phyloP scores from a whole-genome alignment of 2,888 invertebrate species.

The Automeris io region DNA sequence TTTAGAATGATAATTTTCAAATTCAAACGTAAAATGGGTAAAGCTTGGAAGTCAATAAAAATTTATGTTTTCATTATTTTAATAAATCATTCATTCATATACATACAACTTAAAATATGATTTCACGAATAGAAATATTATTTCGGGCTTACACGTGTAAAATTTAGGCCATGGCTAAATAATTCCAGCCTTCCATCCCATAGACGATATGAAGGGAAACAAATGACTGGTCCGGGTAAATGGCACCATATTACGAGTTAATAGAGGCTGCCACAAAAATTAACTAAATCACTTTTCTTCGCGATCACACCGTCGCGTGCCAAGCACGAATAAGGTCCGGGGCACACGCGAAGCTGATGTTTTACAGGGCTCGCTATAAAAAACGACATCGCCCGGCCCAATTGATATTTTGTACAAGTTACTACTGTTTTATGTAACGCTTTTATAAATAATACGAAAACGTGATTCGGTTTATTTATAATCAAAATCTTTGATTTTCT shows the following conservation, averaged over 20 bases:
- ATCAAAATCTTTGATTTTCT: not conserved
- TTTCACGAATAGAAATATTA: no score
- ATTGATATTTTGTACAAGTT: slow-evolving; percentile 67
- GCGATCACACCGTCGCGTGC: slow-evolving; percentile 57
- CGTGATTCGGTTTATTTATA: not conserved
- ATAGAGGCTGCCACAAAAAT: slow-evolving; percentile 36
- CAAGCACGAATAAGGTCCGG: slow-evolving; percentile 49
- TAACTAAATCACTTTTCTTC: slow-evolving; percentile 48
- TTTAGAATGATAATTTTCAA: no score
- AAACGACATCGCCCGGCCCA: slow-evolving; percentile 55
- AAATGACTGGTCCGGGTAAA: slow-evolving; percentile 27
- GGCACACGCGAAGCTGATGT: slow-evolving; percentile 64
- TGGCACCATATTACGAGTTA: slow-evolving; percentile 30
- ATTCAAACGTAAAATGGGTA: no score
- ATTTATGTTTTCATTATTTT: no score
- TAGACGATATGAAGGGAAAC: slow-evolving; percentile 26
- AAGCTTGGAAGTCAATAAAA: no score
- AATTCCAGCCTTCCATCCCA: not conserved
- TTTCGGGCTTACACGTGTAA: no score
- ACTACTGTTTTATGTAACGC: slow-evolving; percentile 49
- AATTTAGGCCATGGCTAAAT: not conserved
- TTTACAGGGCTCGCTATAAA: slow-evolving; percentile 64
- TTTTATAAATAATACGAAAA: slow-evolving; percentile 3
- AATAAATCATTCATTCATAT: no score
- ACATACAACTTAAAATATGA: no score